phyloP scores from a whole-genome alignment of 1,140 invertebrate species.

The Bombus cullumanus region DNA sequence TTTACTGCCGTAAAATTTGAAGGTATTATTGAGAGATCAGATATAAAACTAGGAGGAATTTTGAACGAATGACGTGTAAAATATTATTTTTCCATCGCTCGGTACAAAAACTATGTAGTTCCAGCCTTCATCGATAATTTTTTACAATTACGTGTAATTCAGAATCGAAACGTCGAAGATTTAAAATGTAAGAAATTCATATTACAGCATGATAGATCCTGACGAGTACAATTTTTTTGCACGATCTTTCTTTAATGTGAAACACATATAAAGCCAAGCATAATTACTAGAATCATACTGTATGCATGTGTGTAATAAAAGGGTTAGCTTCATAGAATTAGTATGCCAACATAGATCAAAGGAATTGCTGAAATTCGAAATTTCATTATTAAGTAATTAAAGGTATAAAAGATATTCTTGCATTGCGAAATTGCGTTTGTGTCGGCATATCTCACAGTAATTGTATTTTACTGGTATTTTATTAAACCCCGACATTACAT shows the following conservation, averaged over 20 bases:
- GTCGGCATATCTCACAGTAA: not conserved
- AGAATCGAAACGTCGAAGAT: not conserved
- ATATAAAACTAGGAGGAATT: too few species aligned
- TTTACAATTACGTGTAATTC: not conserved
- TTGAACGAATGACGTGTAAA: too few species aligned
- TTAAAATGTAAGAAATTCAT: too few species aligned
- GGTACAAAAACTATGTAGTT: not conserved
- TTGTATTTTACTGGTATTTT: not conserved
- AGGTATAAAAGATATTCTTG: not conserved
- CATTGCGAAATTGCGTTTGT: not conserved
- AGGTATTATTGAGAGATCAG: not conserved
- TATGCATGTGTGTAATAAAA: not conserved
- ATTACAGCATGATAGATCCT: too few species aligned
- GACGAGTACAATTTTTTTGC: too few species aligned
- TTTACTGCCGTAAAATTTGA: not conserved
- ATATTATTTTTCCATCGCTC: not conserved
- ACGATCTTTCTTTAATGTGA: not conserved
- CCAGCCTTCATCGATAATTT: not conserved
- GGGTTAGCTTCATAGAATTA: not conserved
- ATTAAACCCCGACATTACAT: not conserved
- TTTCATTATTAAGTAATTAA: not conserved
- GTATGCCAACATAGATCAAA: not conserved
- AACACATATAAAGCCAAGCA: not conserved
- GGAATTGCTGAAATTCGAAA: not conserved
- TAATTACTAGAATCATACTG: not conserved